A percentile compares a stretch with the other conserved stretches of the same genome.
Conservation (phyloP, 2,113 vertebrate genomes). For the Channa argus region DNA sequence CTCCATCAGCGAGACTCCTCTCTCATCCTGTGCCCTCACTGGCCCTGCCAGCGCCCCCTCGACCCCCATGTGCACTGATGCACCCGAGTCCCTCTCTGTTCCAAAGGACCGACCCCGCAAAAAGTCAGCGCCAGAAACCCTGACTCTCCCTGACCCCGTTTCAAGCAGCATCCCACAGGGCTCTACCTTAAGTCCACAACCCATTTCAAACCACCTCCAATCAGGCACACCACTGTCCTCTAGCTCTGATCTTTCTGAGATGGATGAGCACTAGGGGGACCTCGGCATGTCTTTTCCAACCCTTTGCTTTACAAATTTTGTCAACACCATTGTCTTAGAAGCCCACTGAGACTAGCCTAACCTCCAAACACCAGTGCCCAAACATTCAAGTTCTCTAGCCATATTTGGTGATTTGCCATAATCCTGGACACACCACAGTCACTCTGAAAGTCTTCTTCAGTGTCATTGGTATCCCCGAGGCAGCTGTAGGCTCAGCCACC, state of each 20-base stretch:
- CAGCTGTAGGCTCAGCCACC: slow-evolving; percentile 52
- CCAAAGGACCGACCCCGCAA: slow-evolving; percentile 96
- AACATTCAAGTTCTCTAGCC: slow-evolving; percentile 48
- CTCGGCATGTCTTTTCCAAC: slow-evolving; percentile 29
- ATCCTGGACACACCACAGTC: slow-evolving; percentile 20
- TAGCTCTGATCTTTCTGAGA: slow-evolving; percentile 57
- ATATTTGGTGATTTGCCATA: slow-evolving; percentile 45
- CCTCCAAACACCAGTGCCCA: slow-evolving; percentile 67
- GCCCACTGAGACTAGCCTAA: slow-evolving; percentile 47
- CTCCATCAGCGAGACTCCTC: slow-evolving; percentile 91
- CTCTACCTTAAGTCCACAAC: slow-evolving; percentile 28
- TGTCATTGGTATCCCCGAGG: slow-evolving; percentile 29
- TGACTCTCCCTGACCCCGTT: slow-evolving; percentile 91
- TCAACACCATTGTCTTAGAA: slow-evolving; percentile 54
- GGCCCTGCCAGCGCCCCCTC: slow-evolving; percentile 95
- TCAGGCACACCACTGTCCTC: slow-evolving; percentile 48
- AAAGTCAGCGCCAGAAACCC: slow-evolving; percentile 97
- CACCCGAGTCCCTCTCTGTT: slow-evolving; percentile 93
- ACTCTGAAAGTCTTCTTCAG: slow-evolving; percentile 29
- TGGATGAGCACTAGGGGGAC: slow-evolving; percentile 59
- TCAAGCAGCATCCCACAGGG: slow-evolving; percentile 36
- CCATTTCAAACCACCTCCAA: slow-evolving; percentile 61
- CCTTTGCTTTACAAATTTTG: slow-evolving; percentile 14
- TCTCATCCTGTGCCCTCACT: slow-evolving; percentile 90
- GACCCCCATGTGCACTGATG: slow-evolving; percentile 96